These are phyloP conservation scores for Arvicanthis niloticus DNA, from an alignment of 2,113 vertebrate species.

Conservation along the genomic window DNA sequence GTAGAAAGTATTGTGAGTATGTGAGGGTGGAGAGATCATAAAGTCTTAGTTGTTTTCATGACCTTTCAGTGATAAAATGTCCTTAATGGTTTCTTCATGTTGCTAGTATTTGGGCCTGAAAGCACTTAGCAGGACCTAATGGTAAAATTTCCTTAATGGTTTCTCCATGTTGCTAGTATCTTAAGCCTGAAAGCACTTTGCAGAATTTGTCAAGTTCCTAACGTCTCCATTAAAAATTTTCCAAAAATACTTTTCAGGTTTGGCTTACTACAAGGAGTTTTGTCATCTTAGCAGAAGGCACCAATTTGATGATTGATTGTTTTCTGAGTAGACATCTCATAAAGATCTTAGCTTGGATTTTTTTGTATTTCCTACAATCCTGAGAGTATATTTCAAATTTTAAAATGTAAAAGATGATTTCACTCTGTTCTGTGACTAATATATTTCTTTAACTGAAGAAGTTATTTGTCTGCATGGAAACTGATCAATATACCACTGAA, in stretches of 20 bases:
- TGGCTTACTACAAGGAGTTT: neutral
- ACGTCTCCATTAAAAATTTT: neutral
- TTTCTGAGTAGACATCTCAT: neutral
- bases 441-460: neutral
- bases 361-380: neutral
- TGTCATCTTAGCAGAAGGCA: neutral
- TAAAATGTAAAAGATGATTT: neutral
- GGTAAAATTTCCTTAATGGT: neutral
- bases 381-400: neutral
- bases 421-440: neutral
- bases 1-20: neutral
- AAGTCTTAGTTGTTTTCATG: neutral
- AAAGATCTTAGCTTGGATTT: neutral
- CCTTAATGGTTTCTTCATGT: neutral
- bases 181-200: neutral
- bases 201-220: neutral
- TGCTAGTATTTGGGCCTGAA: neutral
- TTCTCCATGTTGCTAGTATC: neutral
- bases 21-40: fast-evolving
- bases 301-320: neutral
- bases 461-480: neutral
- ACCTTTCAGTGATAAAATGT: neutral
- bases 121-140: no score
- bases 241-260: neutral
- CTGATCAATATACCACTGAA: neutral